Percentiles rank a stretch among this genome's conserved stretches.
Evolutionary conservation across 2,113 vertebrate species (phyloP).

Genomic region (Gopherus flavomarginatus): DNA sequence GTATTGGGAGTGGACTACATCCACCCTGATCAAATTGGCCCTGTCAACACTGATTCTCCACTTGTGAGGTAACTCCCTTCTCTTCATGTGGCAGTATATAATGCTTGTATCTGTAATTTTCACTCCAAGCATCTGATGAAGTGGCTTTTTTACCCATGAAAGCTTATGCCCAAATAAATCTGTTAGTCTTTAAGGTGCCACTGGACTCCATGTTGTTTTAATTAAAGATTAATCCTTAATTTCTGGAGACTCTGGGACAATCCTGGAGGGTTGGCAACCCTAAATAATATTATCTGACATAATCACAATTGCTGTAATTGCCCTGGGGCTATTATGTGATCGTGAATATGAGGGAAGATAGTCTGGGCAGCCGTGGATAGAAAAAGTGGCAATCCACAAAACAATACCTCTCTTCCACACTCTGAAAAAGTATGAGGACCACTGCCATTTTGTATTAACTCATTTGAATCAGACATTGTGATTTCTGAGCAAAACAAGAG

Average conservation of each 20-base stretch:
- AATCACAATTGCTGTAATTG: not conserved
- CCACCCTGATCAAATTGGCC: too few species aligned
- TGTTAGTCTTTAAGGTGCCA: too few species aligned
- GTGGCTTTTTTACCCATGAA: too few species aligned
- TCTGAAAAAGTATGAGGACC: not conserved
- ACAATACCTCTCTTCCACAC: not conserved
- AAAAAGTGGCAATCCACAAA: not conserved
- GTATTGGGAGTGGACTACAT: too few species aligned
- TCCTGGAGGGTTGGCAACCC: not conserved
- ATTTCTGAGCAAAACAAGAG: not conserved
- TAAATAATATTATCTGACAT: not conserved
- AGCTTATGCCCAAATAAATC: too few species aligned
- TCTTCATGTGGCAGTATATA: too few species aligned
- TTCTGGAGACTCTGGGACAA: not conserved
- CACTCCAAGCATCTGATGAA: too few species aligned
- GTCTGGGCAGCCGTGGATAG: not conserved
- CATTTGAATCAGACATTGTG: not conserved
- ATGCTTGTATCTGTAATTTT: too few species aligned
- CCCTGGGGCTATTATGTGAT: not conserved
- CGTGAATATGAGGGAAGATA: not conserved
- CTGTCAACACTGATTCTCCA: too few species aligned
- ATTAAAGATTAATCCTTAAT: not conserved
- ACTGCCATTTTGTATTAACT: fast-evolving
- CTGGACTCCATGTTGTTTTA: not conserved
- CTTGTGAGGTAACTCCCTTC: too few species aligned